A percentile compares a stretch with the other conserved stretches of the same genome.
These are phyloP conservation scores for Abramis brama DNA, from an alignment of 2,113 vertebrate genomes.

Conservation along the genomic window DNA sequence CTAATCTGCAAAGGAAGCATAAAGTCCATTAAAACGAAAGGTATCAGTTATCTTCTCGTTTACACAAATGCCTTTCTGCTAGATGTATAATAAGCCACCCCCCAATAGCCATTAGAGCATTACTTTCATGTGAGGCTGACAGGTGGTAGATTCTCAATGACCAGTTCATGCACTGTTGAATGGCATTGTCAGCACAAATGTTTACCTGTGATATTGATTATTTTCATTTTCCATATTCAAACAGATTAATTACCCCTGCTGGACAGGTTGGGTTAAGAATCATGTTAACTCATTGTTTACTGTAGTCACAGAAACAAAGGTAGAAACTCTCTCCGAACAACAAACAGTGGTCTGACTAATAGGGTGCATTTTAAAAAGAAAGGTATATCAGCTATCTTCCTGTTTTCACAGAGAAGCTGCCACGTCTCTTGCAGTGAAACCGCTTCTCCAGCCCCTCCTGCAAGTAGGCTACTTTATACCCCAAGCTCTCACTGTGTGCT, in stretches of 20 bases:
- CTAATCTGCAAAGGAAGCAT: not conserved
- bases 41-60: conserved; percentile 13
- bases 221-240: not conserved
- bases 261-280: conserved; percentile 2
- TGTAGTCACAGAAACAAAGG: not conserved
- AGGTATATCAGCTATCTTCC: not conserved
- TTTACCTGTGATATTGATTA: conserved; percentile 1
- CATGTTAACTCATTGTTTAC: not conserved
- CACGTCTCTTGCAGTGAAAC: not conserved
- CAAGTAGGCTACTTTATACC: conserved; percentile 2
- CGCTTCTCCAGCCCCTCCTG: too few relatives aligned
- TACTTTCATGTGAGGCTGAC: not conserved
- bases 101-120: not conserved
- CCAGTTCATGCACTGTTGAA: conserved; percentile 1
- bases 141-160: conserved; percentile 10
- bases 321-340: not conserved
- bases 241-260: not conserved
- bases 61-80: not conserved
- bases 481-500: not conserved
- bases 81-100: not conserved
- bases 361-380: conserved; percentile 6
- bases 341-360: not conserved
- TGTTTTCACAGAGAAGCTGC: not conserved
- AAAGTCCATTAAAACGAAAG: conserved; percentile 10
- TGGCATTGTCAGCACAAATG: not conserved